Percentiles rank a stretch among this genome's conserved stretches.
These are phyloP conservation scores for Himalopsyche kuldschensis DNA, from an alignment of 2,888 invertebrate species.

Conservation along the genomic window DNA sequence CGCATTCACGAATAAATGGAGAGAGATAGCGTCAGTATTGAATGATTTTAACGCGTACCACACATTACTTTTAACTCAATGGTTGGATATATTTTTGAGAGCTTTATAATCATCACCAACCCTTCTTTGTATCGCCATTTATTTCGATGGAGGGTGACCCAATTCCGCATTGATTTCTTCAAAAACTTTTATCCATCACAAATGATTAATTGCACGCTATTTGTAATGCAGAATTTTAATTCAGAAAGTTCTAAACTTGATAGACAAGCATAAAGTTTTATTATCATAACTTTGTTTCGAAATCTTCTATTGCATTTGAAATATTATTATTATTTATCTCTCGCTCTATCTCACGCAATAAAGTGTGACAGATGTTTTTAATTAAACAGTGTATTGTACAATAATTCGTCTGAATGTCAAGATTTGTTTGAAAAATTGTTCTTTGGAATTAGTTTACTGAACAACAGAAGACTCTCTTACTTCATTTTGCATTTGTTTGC, in stretches of 20 bases:
- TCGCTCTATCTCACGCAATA: background rate
- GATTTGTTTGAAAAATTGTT: background rate
- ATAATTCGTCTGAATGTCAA: background rate
- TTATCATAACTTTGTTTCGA: background rate
- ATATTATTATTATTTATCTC: background rate
- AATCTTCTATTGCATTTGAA: background rate
- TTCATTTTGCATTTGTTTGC: too few relatives aligned
- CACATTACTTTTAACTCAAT: too few relatives aligned
- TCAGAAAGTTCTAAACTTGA: background rate
- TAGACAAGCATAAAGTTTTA: background rate
- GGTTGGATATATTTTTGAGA: too few relatives aligned
- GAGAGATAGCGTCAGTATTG: too few relatives aligned
- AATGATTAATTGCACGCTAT: slow-evolving; percentile 27
- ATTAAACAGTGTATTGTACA: background rate
- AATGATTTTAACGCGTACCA: too few relatives aligned
- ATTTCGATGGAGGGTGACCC: slow-evolving; percentile 1
- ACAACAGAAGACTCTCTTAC: too few relatives aligned
- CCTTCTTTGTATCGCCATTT: background rate
- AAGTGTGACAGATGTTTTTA: background rate
- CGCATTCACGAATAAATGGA: too few relatives aligned
- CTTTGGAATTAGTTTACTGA: background rate
- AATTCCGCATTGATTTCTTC: slow-evolving; percentile 28
- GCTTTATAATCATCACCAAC: background rate
- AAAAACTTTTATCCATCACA: background rate
- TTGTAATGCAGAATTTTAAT: slow-evolving; percentile 9